Base-by-base conservation (phyloP, 2,888 invertebrate species). In the Drosophila antonietae region DNA sequence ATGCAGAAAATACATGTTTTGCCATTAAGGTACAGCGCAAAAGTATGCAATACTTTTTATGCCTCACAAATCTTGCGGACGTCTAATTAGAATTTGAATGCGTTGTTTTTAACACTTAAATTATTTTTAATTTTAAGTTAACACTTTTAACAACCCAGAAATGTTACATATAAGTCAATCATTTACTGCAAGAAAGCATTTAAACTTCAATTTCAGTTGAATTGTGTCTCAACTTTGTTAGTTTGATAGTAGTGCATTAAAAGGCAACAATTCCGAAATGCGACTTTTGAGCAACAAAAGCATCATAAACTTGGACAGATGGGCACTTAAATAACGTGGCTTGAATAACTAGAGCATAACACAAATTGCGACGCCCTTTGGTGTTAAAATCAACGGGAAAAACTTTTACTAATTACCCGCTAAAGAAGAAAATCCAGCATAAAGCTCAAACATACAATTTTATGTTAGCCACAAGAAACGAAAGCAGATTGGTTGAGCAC, bases 361-460 rank as follows among this genome's bases (percentile, higher is more conserved):
- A 46, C 18, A 60, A 57, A 60, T 31, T 46, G 46, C 46, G 31
- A 35, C n/a, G 49, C 44, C 18, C 31, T n/a, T 37, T 14, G 33
- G 15, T 46, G 53, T 59, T 64, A 70, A 81, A 71, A 68, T 56
- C 58, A 62, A 57, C 57, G 58, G 28, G 12, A 53, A 75, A 68
- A 85, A 88, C 57, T 74, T 74, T 77, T 71, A 64, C 87, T 84
- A 84, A 84, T 84, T 90, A 84, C 80, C 72, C 74, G 77, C 73
- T 71, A 83, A 80, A 63, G 60, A 57, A 49, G 61, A 62, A 69
- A 75, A 76, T 61, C 70, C 67, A 52, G 46, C 55, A 55, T 58
- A 70, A 77, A 41, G 20, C 33, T 39, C 43, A 66, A 66, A 53
- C 64, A 67, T 52, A 31, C 63, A 75, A 80, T 71, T 83, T 88